Conservation (phyloP, 2,113 vertebrate species). For the Myotis lucifugus region DNA sequence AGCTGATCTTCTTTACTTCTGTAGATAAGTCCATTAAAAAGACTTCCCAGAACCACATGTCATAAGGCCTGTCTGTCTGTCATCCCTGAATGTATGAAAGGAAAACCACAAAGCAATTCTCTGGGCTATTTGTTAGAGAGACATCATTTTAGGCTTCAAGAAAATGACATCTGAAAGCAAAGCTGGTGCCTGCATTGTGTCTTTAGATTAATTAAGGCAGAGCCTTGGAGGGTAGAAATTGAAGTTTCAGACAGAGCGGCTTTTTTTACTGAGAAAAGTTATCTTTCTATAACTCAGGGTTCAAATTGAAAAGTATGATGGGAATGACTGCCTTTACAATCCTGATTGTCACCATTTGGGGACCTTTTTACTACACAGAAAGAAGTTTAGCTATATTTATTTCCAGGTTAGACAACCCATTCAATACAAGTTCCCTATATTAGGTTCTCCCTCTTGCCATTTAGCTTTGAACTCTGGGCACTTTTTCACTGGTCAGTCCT, state of each 20-base stretch:
- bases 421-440: neutral
- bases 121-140: neutral
- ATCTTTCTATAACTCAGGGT: neutral
- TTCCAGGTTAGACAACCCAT: neutral
- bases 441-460: neutral
- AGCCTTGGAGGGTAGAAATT: neutral
- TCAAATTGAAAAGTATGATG: neutral
- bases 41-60: slow-evolving; percentile 71
- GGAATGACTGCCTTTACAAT: neutral
- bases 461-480: neutral
- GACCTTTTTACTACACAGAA: neutral
- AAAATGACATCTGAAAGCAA: slow-evolving; percentile 20
- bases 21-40: slow-evolving; percentile 81
- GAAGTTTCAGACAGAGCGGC: slow-evolving; percentile 7
- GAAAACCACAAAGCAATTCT: slow-evolving; percentile 60
- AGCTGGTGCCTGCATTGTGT: neutral
- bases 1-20: slow-evolving; percentile 64
- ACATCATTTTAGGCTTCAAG: neutral
- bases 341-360: neutral
- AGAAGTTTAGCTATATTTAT: neutral
- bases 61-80: slow-evolving; percentile 66
- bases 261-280: slow-evolving; percentile 4
- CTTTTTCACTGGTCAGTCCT: neutral
- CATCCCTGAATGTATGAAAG: slow-evolving; percentile 48
- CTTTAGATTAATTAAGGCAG: slow-evolving; percentile 52